These are phyloP conservation scores for Spicauda simplicius DNA, from an alignment of 2,888 invertebrate genomes.

Conservation along the genomic window DNA sequence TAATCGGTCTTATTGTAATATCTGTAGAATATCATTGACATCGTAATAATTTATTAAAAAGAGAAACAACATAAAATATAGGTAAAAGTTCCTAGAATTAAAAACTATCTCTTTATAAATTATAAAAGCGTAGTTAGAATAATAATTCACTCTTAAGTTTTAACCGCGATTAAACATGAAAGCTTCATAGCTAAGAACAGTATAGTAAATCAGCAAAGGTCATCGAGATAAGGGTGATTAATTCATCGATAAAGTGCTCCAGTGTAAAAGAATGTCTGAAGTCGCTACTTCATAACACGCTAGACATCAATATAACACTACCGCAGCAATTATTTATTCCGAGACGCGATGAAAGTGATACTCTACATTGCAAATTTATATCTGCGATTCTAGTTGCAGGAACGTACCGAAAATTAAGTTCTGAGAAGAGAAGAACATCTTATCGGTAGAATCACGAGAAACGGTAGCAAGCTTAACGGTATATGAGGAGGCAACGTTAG, in stretches of 20 bases:
- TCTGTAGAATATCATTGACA: no score
- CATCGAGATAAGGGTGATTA: conserved; percentile 31
- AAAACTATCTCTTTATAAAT: background rate
- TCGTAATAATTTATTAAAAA: background rate
- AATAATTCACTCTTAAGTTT: conserved; percentile 24
- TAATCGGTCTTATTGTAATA: no score
- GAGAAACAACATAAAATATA: background rate
- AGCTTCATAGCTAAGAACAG: conserved; percentile 20
- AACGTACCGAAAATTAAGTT: conserved; percentile 38
- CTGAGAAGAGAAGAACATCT: conserved; percentile 47
- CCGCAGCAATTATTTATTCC: conserved; percentile 31
- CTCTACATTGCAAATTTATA: conserved; percentile 36
- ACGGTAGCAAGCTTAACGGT: conserved; percentile 64
- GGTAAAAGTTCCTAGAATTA: background rate
- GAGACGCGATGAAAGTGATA: conserved; percentile 36
- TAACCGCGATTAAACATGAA: conserved; percentile 28
- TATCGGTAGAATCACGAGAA: conserved; percentile 60
- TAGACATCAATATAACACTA: conserved; percentile 23
- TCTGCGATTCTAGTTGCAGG: conserved; percentile 20
- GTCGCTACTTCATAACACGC: conserved; percentile 16
- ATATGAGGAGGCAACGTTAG: conserved; percentile 49
- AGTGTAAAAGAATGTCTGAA: conserved; percentile 27
- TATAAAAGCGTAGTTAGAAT: conserved; percentile 23
- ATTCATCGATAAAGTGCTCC: conserved; percentile 28
- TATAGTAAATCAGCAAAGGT: conserved; percentile 32